Percentiles rank a stretch among this genome's conserved stretches.
Evolutionary conservation across 2,113 vertebrate species (phyloP).

Genomic region (Ptyas mucosa): DNA sequence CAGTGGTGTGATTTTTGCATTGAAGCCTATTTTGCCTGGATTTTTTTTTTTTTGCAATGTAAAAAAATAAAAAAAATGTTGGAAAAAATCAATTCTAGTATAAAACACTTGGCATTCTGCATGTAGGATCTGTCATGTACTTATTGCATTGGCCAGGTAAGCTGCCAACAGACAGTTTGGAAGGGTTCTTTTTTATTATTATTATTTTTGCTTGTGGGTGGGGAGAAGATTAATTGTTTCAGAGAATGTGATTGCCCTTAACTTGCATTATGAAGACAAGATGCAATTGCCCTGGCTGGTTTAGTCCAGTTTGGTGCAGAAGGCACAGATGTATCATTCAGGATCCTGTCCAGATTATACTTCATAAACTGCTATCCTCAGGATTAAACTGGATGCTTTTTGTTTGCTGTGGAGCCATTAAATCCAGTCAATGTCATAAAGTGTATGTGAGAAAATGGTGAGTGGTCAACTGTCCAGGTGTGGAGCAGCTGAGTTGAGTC

Average conservation of each 20-base stretch:
- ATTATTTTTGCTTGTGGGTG: neutral
- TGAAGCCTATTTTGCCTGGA: neutral
- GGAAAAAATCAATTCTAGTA: conserved; percentile 12
- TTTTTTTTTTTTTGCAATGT: neutral
- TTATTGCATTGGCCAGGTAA: conserved; percentile 17
- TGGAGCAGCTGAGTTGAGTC: neutral
- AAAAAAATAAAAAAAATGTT: conserved; percentile 15
- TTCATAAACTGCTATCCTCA: neutral
- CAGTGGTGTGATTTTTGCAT: neutral
- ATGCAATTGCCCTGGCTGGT: neutral
- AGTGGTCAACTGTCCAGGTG: conserved; percentile 1
- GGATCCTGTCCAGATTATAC: conserved; percentile 27
- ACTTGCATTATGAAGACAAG: conserved; percentile 5
- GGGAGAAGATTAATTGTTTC: conserved; percentile 5
- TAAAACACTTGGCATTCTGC: neutral
- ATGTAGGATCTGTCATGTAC: neutral
- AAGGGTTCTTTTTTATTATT: neutral
- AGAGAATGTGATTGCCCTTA: conserved; percentile 7
- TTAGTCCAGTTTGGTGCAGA: conserved; percentile 8
- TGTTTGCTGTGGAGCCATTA: conserved; percentile 15
- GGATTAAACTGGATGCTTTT: conserved; percentile 1
- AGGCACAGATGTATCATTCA: conserved; percentile 29
- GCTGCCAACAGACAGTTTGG: neutral
- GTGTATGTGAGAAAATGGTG: neutral
- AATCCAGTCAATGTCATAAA: neutral